Base-by-base conservation (phyloP, 92 coral and sea anemone species). In the Virgularia gustaviana region DNA sequence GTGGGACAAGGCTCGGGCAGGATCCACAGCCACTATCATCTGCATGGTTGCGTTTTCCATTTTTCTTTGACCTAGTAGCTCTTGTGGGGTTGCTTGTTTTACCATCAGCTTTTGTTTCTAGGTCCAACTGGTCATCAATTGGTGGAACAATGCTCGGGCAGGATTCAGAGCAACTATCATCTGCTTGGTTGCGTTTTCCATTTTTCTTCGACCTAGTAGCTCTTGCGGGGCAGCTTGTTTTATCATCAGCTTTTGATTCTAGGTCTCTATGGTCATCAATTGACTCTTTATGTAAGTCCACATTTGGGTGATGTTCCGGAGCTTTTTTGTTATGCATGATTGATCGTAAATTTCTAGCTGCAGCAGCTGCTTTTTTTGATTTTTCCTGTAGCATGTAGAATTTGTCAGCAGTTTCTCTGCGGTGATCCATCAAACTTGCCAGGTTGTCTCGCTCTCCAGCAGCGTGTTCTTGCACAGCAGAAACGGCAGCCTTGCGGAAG, bases 401-500 rank as follows among this genome's bases (percentile, higher is more conserved):
- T 23, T 70, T 44, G 41, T 66, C 43, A 36, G 87, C 84, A 28
- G 87, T 78, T 28, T 45, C 57, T 70, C 78, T 83, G 13, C 44
- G 36, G 25, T 85, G 85, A 1, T 76, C 88, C 88, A 80, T 84
- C 51, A 84, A 71, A 53, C 81, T 79, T 25, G 85, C 87, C 23
- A 79, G 57, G 57, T 82, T 68, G 68, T 68, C 72, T 32, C 81
- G 57, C 42, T 57, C 64, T 22, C 51, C 67, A 42, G 36, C 72
- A 23, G 44, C 42, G 23, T 65, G 45, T 35, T 79, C 52, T 62
- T 84, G 84, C 47, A 72, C 62, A 36, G 71, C 37, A 23, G 81
- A 41, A 20, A 79, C 84, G 10, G 84, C 77, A 38, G 72, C 73
- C 64, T 81, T 85, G 10, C 83, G 70, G 41, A 75, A 51, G 19